Evolutionary conservation across 2,113 vertebrate species (phyloP), one percentile per base, ranked within the genome.

Genomic region (Bucco capensis): DNA sequence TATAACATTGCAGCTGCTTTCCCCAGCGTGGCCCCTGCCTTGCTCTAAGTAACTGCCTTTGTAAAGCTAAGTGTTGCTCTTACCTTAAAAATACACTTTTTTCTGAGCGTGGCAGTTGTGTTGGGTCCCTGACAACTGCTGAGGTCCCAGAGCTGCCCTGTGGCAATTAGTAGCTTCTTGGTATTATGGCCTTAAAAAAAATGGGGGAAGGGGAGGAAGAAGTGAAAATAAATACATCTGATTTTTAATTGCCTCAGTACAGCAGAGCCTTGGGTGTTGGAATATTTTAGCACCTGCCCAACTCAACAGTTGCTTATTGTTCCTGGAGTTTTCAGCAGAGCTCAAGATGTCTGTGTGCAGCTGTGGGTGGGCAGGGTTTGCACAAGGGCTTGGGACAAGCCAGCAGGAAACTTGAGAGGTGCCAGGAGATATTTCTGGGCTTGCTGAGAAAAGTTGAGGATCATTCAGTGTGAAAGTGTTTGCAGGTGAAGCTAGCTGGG

Each of bases 251-350:
- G 91, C 86, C 64, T 90, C 1, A 0, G 40, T 25, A 28, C 42
- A 47, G 88, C 49, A 62, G 60, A 67, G 72, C 56, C 66, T 58
- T 53, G 92, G 71, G 75, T 89, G 64, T 91, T 73, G 78, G 84
- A 90, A 77, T 94, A 96, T 92, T 96, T 95, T 85, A 95, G 84
- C 96, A 93, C 95, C 92, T 93, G 95, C 91, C 74, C 84, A 57
- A 91, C 84, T 95, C 86, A 95, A 94, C 96, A 94, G 95, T 96
- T 93, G 89, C 62, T 89, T 37, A 62, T 94, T 90, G 92, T 92
- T 70, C 3, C 19, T 57, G 78, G 67, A 42, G 56, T 83, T 89
- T 78, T 40, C 30, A 19, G 88, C 86, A 16, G 83, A 88, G 85
- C 79, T 58, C 30, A 8, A 44, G 30, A 18, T 8, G 86, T 40